Evolutionary conservation across 37 sponge, comb jelly and placozoan species (phyloP).

Genomic region (Halichondria panicea): DNA sequence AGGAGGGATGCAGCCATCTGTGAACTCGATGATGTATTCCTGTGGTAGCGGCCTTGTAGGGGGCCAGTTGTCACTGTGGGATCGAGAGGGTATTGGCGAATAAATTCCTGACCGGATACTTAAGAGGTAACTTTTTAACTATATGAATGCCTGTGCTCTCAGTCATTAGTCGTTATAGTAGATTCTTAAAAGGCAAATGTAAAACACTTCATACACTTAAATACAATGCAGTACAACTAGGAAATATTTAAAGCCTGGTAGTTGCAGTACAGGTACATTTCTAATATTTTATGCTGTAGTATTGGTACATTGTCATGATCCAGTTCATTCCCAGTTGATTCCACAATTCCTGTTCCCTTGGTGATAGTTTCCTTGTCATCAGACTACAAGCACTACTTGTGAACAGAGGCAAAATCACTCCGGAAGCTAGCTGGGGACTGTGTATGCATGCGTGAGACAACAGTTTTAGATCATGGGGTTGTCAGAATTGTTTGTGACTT

Average conservation of each 20-base stretch:
- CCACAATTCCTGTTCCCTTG: slow-evolving; percentile 60
- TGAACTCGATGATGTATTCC: slow-evolving; percentile 48
- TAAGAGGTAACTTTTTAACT: background rate
- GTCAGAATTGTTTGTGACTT: too few species aligned
- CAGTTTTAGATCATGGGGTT: too few species aligned
- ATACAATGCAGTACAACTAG: background rate
- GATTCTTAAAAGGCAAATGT: background rate
- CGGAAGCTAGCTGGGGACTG: slow-evolving; percentile 56
- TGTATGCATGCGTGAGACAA: too few species aligned
- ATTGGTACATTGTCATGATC: slow-evolving; percentile 53
- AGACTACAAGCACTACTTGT: slow-evolving; percentile 50
- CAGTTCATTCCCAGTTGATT: slow-evolving; percentile 67
- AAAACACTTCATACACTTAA: background rate
- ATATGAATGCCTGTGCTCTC: too few species aligned
- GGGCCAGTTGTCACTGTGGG: slow-evolving; percentile 75
- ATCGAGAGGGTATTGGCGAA: background rate
- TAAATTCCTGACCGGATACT: background rate
- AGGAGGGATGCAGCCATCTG: slow-evolving; percentile 65
- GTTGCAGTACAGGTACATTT: too few species aligned
- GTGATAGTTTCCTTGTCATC: slow-evolving; percentile 29
- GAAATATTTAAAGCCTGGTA: background rate
- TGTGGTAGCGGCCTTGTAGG: slow-evolving; percentile 14
- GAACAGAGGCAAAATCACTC: slow-evolving; percentile 67
- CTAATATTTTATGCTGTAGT: too few species aligned
- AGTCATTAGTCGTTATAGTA: too few species aligned